phyloP scores from a whole-genome alignment of 2,113 vertebrate species.

The Glaucomys volans region DNA sequence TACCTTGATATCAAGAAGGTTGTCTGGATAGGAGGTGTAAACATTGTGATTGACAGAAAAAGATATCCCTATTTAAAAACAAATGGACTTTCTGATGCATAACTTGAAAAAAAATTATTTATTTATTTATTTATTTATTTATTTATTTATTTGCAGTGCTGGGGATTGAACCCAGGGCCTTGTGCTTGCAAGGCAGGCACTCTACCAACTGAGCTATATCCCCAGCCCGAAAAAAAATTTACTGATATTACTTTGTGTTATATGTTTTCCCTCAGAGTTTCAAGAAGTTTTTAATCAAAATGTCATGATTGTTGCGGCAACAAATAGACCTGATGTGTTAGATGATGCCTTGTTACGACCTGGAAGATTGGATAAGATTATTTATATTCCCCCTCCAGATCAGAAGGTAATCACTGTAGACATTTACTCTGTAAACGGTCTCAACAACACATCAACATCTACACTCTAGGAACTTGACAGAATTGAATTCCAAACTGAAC shows the following conservation, averaged over 20 bases:
- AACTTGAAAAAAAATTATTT: neutral
- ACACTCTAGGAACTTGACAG: neutral
- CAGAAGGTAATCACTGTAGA: constrained; percentile 86
- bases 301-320: constrained; percentile 95
- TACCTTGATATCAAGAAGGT: neutral
- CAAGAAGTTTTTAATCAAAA: constrained; percentile 92
- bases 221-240: no score
- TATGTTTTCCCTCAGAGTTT: constrained; percentile 85
- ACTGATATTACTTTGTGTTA: neutral
- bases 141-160: no score
- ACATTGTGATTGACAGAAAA: neutral
- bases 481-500: neutral
- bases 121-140: no score
- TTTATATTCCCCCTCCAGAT: constrained; percentile 96
- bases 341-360: constrained; percentile 96
- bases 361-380: constrained; percentile 94
- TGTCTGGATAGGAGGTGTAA: neutral
- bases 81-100: neutral
- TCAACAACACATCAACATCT: neutral
- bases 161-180: no score
- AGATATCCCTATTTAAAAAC: neutral
- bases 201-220: no score
- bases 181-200: no score
- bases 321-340: constrained; percentile 94
- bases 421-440: neutral